A percentile compares a stretch with the other conserved stretches of the same genome.
Evolutionary conservation across 2,888 invertebrate species (phyloP).

Genomic region (Meganola albula): DNA sequence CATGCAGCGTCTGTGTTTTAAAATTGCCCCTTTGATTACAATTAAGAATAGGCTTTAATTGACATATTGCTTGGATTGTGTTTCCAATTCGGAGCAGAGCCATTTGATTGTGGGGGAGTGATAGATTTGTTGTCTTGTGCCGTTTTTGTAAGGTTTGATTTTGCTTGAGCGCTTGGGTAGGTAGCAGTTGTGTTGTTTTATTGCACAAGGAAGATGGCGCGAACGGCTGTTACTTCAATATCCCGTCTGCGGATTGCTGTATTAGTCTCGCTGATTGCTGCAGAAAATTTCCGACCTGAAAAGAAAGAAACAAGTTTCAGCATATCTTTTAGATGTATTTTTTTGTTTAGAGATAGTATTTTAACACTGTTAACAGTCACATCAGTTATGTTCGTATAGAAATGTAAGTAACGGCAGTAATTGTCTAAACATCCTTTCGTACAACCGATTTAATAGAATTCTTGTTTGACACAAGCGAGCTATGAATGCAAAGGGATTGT

Average conservation of each 20-base stretch:
- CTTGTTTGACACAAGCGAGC: too few relatives aligned
- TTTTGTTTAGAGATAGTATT: too few relatives aligned
- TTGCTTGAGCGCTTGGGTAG: conserved; percentile 36
- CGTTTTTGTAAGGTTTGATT: conserved; percentile 43
- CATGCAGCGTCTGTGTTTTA: conserved; percentile 55
- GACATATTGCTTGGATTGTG: conserved; percentile 63
- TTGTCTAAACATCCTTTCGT: too few relatives aligned
- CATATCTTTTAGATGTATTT: too few relatives aligned
- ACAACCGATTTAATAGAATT: too few relatives aligned
- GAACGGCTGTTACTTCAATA: conserved; percentile 67
- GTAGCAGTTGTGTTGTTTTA: conserved; percentile 58
- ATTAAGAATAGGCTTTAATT: conserved; percentile 56
- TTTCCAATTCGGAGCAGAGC: conserved; percentile 54
- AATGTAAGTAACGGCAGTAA: too few relatives aligned
- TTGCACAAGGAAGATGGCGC: conserved; percentile 52
- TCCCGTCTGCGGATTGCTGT: conserved; percentile 72
- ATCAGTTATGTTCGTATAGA: too few relatives aligned
- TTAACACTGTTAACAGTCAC: too few relatives aligned
- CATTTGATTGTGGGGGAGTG: conserved; percentile 50
- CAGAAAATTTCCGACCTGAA: conserved; percentile 58
- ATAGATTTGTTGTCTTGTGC: conserved; percentile 35
- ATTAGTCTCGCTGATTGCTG: conserved; percentile 66
- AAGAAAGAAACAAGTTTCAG: conserved; percentile 51
- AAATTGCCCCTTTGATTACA: conserved; percentile 55
- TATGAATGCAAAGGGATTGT: too few relatives aligned